Conservation (phyloP, 2,797 vertebrate species). For the Alca torda region DNA sequence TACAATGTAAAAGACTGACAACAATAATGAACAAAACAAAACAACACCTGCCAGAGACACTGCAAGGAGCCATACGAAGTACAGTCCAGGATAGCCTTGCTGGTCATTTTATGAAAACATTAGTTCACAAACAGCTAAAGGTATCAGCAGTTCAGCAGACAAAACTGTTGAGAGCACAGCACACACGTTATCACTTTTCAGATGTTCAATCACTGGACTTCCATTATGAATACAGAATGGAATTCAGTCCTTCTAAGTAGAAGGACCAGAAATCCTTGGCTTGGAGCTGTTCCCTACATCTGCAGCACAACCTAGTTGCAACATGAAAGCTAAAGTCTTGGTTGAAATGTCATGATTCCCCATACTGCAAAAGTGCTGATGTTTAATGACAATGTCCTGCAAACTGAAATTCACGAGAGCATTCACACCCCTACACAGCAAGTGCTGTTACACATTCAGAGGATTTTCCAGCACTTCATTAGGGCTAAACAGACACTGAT, state of each 20-base stretch:
- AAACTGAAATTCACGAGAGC: background rate
- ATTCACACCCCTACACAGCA: background rate
- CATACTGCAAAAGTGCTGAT: background rate
- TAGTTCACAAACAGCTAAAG: conserved; percentile 32
- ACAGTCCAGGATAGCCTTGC: background rate
- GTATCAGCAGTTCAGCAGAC: conserved; percentile 21
- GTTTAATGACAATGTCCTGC: background rate
- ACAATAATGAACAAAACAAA: conserved; percentile 22
- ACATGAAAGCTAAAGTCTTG: background rate
- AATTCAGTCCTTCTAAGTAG: background rate
- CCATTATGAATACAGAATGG: background rate
- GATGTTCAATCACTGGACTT: background rate
- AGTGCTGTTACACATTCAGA: background rate
- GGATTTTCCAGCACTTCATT: background rate
- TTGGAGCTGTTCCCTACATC: background rate
- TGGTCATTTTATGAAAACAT: background rate
- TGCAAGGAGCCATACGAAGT: conserved; percentile 6
- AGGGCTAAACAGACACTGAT: background rate
- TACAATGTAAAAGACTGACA: background rate
- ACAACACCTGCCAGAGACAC: conserved; percentile 12
- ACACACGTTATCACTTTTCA: background rate
- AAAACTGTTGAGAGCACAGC: conserved; percentile 8
- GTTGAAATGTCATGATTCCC: background rate
- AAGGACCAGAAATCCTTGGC: background rate
- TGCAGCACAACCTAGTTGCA: background rate